Evolutionary conservation across 2,113 vertebrate genomes (phyloP), one percentile per base, ranked within the genome.

Genomic region (Spea bombifrons): DNA sequence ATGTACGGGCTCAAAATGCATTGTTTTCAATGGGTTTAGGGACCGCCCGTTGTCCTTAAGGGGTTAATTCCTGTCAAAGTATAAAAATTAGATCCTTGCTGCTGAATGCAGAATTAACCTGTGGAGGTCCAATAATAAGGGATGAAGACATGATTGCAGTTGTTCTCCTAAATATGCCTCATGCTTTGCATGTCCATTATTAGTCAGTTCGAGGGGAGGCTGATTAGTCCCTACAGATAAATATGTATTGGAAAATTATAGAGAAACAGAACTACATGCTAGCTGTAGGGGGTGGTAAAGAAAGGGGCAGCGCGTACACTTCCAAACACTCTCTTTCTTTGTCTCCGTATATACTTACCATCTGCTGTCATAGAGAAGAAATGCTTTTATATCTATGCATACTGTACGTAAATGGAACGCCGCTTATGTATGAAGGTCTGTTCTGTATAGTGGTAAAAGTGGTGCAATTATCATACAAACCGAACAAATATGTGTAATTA

Each of bases 101-200:
- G 13, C 43, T 74, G 78, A 80, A 80, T 80, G 71, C 71, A n/a
- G 64, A 73, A 80, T 80, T 80, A 80, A 80, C 78, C 78, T 74
- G 66, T 74, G 64, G 52, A 68, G 50, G 64, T 45, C 71, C 70
- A 59, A 16, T 66, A 80, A 30, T 73, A 30, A 53, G 77, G 63
- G 63, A 55, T 61, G 45, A 50, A 74, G 70, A 49, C 63, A 50
- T 74, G 71, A 80, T 80, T 80, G 45, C 70, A 45, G 45, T 67
- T 47, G 16, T 80, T 80, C 71, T 68, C 71, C 55, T 50, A 64
- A 80, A 80, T 67, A 67, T 73, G 44, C 52, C 55, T 68, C 46
- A 50, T 74, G 55, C 64, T 46, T 16, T 50, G 71, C 46, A 9
- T 57, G 49, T 17, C 57, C 30, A 10, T 74, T 59, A 68, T 73